A percentile compares a stretch with the other conserved stretches of the same genome.
phyloP scores from a whole-genome alignment of 2,113 vertebrate species.

The Leucopsar rothschildi region DNA sequence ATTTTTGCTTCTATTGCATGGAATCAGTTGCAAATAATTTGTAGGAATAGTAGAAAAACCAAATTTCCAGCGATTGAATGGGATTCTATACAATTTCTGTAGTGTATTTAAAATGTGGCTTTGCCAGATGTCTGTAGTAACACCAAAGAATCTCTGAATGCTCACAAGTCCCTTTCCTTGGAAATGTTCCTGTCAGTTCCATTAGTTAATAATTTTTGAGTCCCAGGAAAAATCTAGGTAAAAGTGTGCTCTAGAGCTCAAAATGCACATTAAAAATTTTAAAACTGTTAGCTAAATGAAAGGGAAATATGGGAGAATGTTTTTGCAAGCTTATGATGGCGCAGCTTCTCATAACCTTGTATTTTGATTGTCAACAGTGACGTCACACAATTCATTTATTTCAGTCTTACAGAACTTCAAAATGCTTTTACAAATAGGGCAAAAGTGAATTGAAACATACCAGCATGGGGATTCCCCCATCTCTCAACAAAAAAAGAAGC shows the following conservation, averaged over 20 bases:
- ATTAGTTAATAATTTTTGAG: background rate
- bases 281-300: background rate
- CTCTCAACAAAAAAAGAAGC: background rate
- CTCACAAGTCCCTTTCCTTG: background rate
- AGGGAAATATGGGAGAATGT: background rate
- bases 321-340: background rate
- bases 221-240: background rate
- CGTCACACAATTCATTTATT: background rate
- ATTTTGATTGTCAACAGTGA: background rate
- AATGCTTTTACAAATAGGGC: background rate
- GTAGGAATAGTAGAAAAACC: background rate
- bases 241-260: background rate
- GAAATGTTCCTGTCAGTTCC: background rate
- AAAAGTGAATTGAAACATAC: background rate
- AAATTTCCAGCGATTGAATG: background rate
- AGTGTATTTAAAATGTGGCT: background rate
- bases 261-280: background rate
- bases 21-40: background rate
- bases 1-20: background rate
- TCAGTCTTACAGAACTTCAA: background rate
- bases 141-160: background rate
- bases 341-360: background rate
- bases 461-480: background rate
- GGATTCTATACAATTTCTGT: background rate
- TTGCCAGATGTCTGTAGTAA: background rate